These are phyloP conservation scores for Listrodromus nycthemerus DNA, from an alignment of 2,888 invertebrate genomes.

Conservation along the genomic window DNA sequence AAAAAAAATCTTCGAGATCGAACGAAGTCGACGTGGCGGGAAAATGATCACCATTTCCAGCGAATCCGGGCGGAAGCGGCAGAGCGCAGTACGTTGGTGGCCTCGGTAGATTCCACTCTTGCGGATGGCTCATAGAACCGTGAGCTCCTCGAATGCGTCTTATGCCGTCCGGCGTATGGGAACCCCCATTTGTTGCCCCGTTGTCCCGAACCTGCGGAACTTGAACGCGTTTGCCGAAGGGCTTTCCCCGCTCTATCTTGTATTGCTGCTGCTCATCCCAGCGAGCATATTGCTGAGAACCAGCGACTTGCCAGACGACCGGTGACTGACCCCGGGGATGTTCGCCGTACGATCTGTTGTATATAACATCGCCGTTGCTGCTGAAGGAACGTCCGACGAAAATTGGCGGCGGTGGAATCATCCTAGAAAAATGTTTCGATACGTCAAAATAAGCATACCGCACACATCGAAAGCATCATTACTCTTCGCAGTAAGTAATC, in stretches of 20 bases:
- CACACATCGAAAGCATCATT: background rate
- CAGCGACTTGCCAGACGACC: constrained; percentile 74
- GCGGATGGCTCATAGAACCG: constrained; percentile 73
- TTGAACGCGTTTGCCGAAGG: constrained; percentile 75
- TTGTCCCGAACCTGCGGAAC: constrained; percentile 76
- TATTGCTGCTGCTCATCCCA: constrained; percentile 76
- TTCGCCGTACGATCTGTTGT: constrained; percentile 79
- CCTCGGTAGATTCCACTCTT: constrained; percentile 74
- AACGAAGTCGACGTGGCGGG: background rate
- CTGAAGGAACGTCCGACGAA: constrained; percentile 78
- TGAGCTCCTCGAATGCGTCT: constrained; percentile 80
- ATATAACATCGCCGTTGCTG: constrained; percentile 75
- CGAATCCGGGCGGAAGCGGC: constrained; percentile 72
- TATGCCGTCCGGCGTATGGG: constrained; percentile 79
- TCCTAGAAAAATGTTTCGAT: constrained; percentile 67
- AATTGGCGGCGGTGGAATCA: constrained; percentile 78
- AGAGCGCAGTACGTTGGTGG: constrained; percentile 72
- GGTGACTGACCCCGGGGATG: constrained; percentile 79
- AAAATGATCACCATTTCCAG: constrained; percentile 69
- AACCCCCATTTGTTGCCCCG: constrained; percentile 61
- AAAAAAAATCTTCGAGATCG: background rate
- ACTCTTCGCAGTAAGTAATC: constrained; percentile 12
- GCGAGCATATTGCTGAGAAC: constrained; percentile 74
- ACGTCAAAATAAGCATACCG: constrained; percentile 10
- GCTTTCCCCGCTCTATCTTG: constrained; percentile 74